These are phyloP conservation scores for Umimayanthus chanpuru DNA, from an alignment of 92 coral and sea anemone genomes.

Conservation along the genomic window DNA sequence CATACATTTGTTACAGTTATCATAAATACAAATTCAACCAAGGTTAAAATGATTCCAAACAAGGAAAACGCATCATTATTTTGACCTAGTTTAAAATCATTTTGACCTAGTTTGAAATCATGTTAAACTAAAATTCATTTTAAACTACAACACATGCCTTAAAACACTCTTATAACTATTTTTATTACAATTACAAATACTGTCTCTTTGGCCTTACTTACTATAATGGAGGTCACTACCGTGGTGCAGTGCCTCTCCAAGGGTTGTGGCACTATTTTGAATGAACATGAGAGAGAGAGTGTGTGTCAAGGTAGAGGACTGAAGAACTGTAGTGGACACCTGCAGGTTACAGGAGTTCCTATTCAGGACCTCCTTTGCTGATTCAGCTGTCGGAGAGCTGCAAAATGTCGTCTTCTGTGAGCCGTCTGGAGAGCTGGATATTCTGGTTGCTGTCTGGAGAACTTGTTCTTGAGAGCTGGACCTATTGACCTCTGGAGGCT, in stretches of 20 bases:
- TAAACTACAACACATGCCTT: no score
- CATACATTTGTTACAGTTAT: no score
- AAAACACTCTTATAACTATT: no score
- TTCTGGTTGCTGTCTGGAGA: no score
- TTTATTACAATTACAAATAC: no score
- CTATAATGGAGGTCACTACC: neutral
- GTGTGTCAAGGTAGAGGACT: neutral
- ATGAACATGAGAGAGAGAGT: neutral
- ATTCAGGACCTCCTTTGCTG: neutral
- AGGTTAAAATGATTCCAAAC: no score
- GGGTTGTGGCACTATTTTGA: neutral
- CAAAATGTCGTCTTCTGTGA: constrained; percentile 4
- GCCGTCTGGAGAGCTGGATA: no score
- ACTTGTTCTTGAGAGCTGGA: constrained; percentile 9
- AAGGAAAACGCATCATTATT: no score
- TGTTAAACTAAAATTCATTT: no score
- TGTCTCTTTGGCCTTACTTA: neutral
- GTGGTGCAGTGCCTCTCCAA: neutral
- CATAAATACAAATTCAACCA: no score
- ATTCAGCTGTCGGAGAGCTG: constrained; percentile 5
- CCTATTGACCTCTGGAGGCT: neutral
- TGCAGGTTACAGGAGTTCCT: neutral
- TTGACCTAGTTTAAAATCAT: constrained; percentile 13
- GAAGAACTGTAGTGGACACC: neutral
- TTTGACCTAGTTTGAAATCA: no score